A percentile compares a stretch with the other conserved stretches of the same genome.
Evolutionary conservation across 2,113 vertebrate species (phyloP).

Genomic region (Dunckerocampus dactyliophorus): DNA sequence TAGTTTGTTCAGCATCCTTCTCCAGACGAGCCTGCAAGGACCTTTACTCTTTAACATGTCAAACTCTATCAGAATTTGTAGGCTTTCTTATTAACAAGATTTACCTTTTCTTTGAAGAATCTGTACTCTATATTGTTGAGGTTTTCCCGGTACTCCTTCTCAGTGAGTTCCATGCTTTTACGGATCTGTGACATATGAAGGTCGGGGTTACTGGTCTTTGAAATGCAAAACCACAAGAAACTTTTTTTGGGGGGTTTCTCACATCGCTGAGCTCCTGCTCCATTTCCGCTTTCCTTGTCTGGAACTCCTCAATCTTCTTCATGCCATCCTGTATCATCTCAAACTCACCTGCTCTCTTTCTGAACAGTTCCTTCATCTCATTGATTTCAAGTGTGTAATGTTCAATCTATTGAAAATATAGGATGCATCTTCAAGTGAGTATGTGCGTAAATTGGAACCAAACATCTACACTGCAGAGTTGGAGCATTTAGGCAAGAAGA

Average conservation of each 20-base stretch:
- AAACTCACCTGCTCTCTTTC: conserved; percentile 74
- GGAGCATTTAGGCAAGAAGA: no score
- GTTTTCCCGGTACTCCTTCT: conserved; percentile 75
- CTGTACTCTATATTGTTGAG: conserved; percentile 73
- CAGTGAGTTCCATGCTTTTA: conserved; percentile 68
- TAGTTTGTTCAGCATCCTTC: conserved; percentile 77
- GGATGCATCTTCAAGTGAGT: background rate
- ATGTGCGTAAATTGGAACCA: background rate
- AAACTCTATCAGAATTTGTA: background rate
- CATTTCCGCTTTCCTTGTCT: conserved; percentile 73
- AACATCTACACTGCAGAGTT: background rate
- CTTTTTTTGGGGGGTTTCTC: conserved; percentile 27
- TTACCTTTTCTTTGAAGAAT: conserved; percentile 86
- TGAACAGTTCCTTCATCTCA: conserved; percentile 74
- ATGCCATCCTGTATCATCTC: conserved; percentile 76
- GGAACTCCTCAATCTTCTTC: conserved; percentile 78
- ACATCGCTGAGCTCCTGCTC: conserved; percentile 78
- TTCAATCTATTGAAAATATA: conserved; percentile 60
- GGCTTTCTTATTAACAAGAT: no score
- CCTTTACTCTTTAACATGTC: background rate
- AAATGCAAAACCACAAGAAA: background rate
- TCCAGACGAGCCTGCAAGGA: conserved; percentile 73
- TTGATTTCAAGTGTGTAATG: conserved; percentile 65
- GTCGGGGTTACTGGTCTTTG: background rate
- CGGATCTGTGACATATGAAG: conserved; percentile 67